phyloP scores from a whole-genome alignment of 2,888 invertebrate genomes.

The Nemotelus pantherinus region DNA sequence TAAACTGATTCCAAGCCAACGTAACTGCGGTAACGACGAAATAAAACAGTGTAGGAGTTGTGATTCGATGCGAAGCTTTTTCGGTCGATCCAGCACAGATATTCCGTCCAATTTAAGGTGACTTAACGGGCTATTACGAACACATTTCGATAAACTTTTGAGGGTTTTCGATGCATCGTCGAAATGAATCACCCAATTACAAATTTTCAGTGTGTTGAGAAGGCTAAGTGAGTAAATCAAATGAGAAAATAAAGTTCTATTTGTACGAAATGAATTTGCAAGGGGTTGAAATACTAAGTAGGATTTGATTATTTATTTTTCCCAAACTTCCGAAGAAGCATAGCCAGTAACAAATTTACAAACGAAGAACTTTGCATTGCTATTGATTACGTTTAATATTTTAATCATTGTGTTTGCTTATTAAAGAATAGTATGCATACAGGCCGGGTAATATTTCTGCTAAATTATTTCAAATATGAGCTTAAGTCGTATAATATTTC shows the following conservation, averaged over 20 bases:
- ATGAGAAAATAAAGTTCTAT: neutral
- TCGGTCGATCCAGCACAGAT: slow-evolving; percentile 56
- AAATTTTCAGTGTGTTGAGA: slow-evolving; percentile 58
- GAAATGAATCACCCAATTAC: slow-evolving; percentile 59
- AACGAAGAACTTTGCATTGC: too few species aligned
- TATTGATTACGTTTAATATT: too few species aligned
- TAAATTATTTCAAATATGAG: too few species aligned
- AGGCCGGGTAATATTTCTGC: too few species aligned
- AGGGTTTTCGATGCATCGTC: slow-evolving; percentile 57
- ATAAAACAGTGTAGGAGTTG: slow-evolving; percentile 57
- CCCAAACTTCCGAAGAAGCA: too few species aligned
- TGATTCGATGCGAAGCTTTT: slow-evolving; percentile 56
- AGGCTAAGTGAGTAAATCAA: slow-evolving; percentile 51
- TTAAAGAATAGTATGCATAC: too few species aligned
- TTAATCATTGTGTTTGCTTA: too few species aligned
- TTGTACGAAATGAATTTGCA: neutral
- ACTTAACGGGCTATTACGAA: slow-evolving; percentile 57
- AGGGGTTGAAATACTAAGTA: neutral
- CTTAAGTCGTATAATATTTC: too few species aligned
- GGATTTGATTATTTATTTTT: neutral
- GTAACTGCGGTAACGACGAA: slow-evolving; percentile 55
- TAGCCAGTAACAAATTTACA: too few species aligned
- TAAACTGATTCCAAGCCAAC: slow-evolving; percentile 59
- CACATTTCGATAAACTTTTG: slow-evolving; percentile 56
- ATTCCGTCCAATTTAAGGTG: slow-evolving; percentile 59